Evolutionary conservation across 2,888 invertebrate species (phyloP).

Genomic region (Cremastinae sp.): DNA sequence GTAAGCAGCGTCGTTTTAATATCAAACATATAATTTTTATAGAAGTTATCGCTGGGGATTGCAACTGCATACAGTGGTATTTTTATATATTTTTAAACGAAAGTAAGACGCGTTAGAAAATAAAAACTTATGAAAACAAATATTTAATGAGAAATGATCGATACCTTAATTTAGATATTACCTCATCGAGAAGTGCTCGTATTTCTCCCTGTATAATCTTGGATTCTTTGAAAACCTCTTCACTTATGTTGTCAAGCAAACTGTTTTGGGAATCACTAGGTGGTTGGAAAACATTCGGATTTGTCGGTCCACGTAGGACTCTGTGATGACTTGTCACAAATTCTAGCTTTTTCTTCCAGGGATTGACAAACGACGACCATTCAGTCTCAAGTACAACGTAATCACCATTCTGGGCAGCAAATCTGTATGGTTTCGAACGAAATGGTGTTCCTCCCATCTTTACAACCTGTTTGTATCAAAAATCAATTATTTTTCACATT

Average conservation of each 20-base stretch:
- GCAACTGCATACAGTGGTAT: too few species aligned
- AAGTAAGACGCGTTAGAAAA: too few species aligned
- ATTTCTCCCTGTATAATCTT: slow-evolving; percentile 86
- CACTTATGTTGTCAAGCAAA: slow-evolving; percentile 80
- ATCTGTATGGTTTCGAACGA: slow-evolving; percentile 89
- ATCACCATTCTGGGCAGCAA: slow-evolving; percentile 91
- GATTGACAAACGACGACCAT: slow-evolving; percentile 96
- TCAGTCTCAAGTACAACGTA: slow-evolving; percentile 93
- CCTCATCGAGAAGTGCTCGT: slow-evolving; percentile 85
- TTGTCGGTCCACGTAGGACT: slow-evolving; percentile 87
- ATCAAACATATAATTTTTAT: too few species aligned
- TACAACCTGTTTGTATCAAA: slow-evolving; percentile 82
- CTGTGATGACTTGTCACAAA: slow-evolving; percentile 93
- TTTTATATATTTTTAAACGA: too few species aligned
- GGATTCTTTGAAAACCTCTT: slow-evolving; percentile 84
- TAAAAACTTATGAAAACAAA: too few species aligned
- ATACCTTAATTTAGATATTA: slow-evolving; percentile 71
- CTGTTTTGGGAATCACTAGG: slow-evolving; percentile 75
- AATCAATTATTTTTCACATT: slow-evolving; percentile 24
- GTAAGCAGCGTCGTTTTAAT: too few species aligned
- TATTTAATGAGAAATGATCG: too few species aligned
- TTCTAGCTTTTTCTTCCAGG: slow-evolving; percentile 94
- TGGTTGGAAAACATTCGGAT: slow-evolving; percentile 88
- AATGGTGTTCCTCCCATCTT: slow-evolving; percentile 87
- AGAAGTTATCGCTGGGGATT: too few species aligned